A percentile compares a stretch with the other conserved stretches of the same genome.
These are phyloP conservation scores for Gymnogyps californianus DNA, from an alignment of 2,113 vertebrate genomes.

Conservation along the genomic window DNA sequence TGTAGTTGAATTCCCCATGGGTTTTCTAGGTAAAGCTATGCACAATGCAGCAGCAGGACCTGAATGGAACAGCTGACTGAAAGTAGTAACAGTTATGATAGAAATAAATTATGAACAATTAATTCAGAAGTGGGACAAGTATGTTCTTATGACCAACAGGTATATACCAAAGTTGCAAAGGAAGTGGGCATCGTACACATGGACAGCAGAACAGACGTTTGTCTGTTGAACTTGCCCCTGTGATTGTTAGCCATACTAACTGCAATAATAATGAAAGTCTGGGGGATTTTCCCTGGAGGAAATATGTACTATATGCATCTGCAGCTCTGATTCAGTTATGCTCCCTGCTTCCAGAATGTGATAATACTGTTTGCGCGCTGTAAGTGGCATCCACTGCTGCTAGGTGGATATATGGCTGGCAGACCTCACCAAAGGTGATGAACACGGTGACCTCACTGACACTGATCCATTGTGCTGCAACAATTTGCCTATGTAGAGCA, in stretches of 20 bases:
- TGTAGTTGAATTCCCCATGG: neutral
- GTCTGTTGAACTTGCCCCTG: neutral
- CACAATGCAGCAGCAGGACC: neutral
- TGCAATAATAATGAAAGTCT: neutral
- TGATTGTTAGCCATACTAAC: neutral
- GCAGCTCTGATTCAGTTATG: neutral
- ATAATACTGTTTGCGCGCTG: neutral
- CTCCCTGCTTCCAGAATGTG: neutral
- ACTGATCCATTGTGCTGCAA: neutral
- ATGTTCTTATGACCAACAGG: neutral
- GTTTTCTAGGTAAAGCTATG: neutral
- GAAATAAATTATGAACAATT: neutral
- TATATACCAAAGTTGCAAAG: neutral
- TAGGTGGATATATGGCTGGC: neutral
- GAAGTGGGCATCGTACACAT: accelerated
- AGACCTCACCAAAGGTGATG: neutral
- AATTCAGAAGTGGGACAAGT: neutral
- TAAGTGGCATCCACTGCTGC: neutral
- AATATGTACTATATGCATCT: neutral
- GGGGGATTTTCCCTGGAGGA: neutral
- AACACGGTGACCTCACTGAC: neutral
- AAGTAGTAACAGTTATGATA: neutral
- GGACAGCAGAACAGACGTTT: neutral
- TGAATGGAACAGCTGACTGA: neutral
- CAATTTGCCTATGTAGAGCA: neutral